phyloP scores from a whole-genome alignment of 37 sponge, comb jelly and placozoan genomes.

The Chondrilla cf. caribensis region DNA sequence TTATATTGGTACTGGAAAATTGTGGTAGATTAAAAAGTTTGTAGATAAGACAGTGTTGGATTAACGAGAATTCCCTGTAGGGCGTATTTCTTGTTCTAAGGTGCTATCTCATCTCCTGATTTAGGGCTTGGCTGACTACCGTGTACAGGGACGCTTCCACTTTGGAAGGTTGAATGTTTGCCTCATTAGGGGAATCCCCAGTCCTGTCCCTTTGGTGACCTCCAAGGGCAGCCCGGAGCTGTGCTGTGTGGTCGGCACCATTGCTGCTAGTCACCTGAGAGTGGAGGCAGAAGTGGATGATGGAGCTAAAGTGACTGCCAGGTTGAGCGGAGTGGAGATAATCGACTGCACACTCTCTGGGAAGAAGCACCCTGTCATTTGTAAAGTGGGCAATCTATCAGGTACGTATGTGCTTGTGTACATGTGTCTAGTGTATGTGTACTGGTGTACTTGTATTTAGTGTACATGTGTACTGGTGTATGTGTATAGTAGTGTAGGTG shows the following conservation, averaged over 20 bases:
- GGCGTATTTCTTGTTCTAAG: too few relatives aligned
- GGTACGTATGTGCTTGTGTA: neutral
- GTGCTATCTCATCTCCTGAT: too few relatives aligned
- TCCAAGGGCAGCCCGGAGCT: neutral
- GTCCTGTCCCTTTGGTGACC: neutral
- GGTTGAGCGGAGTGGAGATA: slow-evolving; percentile 45
- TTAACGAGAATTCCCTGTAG: too few relatives aligned
- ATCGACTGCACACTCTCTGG: slow-evolving; percentile 46
- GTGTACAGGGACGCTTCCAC: neutral
- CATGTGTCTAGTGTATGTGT: too few relatives aligned
- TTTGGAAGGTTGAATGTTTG: slow-evolving; percentile 9
- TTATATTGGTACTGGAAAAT: too few relatives aligned
- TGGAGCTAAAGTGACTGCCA: slow-evolving; percentile 38
- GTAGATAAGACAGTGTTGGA: too few relatives aligned
- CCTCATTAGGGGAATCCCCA: slow-evolving; percentile 3
- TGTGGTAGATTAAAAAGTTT: too few relatives aligned
- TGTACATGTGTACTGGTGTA: too few relatives aligned
- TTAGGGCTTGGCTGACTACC: too few relatives aligned
- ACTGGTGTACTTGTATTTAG: too few relatives aligned
- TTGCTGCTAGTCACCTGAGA: neutral
- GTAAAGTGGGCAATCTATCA: slow-evolving; percentile 30
- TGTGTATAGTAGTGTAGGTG: neutral
- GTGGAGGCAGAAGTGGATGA: slow-evolving; percentile 24
- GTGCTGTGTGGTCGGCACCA: neutral
- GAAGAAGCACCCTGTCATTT: slow-evolving; percentile 45